Percentiles rank a stretch among this genome's conserved stretches.
Evolutionary conservation across 2,888 invertebrate species (phyloP).

Genomic region (Dromius quadrimaculatus): DNA sequence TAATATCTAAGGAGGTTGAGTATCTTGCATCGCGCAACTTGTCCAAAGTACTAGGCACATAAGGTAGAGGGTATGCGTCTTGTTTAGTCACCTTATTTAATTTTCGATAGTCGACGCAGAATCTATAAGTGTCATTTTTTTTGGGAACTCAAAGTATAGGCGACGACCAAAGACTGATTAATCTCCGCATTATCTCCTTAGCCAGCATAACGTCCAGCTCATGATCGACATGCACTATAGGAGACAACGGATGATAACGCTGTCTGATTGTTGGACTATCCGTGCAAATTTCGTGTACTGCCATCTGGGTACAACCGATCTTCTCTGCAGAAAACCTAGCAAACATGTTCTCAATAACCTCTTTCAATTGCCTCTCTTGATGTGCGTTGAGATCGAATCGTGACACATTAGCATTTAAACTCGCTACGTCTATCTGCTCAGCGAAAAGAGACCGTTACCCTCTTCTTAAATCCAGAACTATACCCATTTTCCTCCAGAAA

Average conservation of each 20-base stretch:
- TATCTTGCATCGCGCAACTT: constrained; percentile 56
- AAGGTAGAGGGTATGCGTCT: constrained; percentile 56
- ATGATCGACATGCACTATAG: constrained; percentile 44
- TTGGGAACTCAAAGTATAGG: constrained; percentile 58
- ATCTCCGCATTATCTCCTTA: constrained; percentile 57
- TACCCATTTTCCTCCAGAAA: background rate
- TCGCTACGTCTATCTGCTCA: background rate
- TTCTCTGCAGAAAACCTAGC: background rate
- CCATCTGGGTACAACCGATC: constrained; percentile 41
- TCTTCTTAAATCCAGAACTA: background rate
- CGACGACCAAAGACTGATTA: constrained; percentile 57
- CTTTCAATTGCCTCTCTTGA: background rate
- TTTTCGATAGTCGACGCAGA: too few relatives aligned
- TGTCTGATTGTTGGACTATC: constrained; percentile 42
- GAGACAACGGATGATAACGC: constrained; percentile 52
- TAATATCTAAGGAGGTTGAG: constrained; percentile 56
- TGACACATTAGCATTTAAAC: background rate
- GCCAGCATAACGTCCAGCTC: constrained; percentile 59
- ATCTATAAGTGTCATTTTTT: constrained; percentile 54
- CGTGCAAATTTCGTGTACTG: constrained; percentile 46
- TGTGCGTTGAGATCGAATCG: background rate
- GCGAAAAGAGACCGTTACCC: background rate
- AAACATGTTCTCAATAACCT: background rate
- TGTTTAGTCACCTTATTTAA: constrained; percentile 58
- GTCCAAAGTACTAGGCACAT: constrained; percentile 55